A percentile compares a stretch with the other conserved stretches of the same genome.
Evolutionary conservation across 1,140 invertebrate genomes (phyloP).

Genomic region (Magallana gigas): DNA sequence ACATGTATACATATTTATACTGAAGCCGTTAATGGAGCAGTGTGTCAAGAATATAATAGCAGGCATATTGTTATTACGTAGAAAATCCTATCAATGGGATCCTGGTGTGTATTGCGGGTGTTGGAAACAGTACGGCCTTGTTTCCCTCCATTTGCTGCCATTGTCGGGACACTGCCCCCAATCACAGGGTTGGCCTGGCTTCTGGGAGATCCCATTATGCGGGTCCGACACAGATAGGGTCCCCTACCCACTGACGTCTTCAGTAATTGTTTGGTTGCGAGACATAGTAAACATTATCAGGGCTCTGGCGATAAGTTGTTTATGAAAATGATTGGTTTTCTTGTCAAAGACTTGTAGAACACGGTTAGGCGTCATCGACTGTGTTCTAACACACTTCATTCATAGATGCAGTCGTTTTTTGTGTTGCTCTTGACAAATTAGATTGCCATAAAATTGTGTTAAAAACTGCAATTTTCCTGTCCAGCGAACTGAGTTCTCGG

Average conservation of each 20-base stretch:
- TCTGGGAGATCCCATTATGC: neutral
- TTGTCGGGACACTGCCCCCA: neutral
- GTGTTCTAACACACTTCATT: neutral
- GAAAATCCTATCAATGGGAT: no score
- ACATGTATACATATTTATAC: no score
- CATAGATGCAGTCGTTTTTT: neutral
- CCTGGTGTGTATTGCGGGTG: no score
- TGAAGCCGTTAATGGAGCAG: no score
- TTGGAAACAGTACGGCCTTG: neutral
- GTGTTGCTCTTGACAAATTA: constrained; percentile 19
- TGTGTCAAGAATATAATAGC: no score
- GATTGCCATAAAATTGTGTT: constrained; percentile 31
- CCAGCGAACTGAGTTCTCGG: neutral
- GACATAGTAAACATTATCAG: neutral
- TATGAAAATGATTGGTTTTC: constrained; percentile 16
- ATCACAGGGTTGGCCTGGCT: neutral
- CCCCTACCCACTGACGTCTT: neutral
- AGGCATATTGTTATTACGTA: no score
- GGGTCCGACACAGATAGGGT: neutral
- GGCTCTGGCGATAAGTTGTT: neutral
- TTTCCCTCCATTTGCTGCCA: neutral
- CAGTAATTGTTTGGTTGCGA: neutral
- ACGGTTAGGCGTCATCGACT: constrained; percentile 4
- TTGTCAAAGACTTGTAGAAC: neutral
- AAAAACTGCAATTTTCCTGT: constrained; percentile 26